Evolutionary conservation across 2,797 vertebrate species (phyloP).

Genomic region (Microctenopoma lineatum): DNA sequence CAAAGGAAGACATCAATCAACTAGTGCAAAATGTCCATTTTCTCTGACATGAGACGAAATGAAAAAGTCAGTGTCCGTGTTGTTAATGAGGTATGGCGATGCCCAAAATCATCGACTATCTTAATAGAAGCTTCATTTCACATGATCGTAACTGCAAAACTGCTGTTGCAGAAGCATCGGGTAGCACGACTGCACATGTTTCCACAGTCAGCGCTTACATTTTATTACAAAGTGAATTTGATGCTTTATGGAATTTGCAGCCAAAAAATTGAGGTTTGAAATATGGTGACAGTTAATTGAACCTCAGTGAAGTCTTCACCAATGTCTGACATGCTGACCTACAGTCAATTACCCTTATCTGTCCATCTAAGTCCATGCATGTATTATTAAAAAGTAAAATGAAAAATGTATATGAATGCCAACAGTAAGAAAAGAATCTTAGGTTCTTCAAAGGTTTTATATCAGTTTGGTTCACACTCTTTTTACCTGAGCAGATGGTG

Average conservation of each 20-base stretch:
- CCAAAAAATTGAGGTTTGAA: too few relatives aligned
- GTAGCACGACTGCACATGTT: background rate
- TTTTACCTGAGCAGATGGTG: too few relatives aligned
- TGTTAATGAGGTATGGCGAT: background rate
- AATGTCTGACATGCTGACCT: background rate
- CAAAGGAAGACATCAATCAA: background rate
- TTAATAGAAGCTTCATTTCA: background rate
- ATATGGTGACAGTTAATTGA: background rate
- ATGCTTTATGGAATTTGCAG: too few relatives aligned
- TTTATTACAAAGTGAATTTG: background rate
- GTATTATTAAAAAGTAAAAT: too few relatives aligned
- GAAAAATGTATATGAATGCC: too few relatives aligned
- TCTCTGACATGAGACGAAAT: constrained; percentile 4
- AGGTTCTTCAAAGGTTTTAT: too few relatives aligned
- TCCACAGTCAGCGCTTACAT: background rate
- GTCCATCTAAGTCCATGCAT: background rate
- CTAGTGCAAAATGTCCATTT: background rate
- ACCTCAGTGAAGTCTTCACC: background rate
- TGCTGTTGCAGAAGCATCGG: too few relatives aligned
- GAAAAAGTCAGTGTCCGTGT: background rate
- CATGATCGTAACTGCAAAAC: background rate
- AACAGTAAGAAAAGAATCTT: too few relatives aligned
- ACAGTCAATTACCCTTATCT: background rate
- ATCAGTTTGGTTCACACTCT: too few relatives aligned
- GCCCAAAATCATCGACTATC: too few relatives aligned